phyloP scores from a whole-genome alignment of 2,888 invertebrate genomes.

The Megaustenia siamemsis region DNA sequence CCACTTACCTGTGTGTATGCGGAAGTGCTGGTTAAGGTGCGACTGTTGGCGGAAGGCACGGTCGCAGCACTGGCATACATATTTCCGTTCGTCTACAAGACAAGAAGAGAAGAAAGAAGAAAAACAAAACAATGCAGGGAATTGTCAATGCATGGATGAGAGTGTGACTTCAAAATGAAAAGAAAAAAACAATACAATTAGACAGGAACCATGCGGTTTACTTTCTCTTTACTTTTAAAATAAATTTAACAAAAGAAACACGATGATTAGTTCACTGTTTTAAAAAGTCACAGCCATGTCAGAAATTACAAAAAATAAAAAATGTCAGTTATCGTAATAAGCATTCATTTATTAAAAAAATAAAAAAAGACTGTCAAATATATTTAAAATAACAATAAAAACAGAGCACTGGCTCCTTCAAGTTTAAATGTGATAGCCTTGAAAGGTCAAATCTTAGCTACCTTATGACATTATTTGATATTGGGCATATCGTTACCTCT shows the following conservation, averaged over 20 bases:
- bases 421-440: too few species aligned
- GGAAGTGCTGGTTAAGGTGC: conserved; percentile 90
- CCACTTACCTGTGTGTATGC: conserved; percentile 95
- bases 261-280: not conserved
- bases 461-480: too few species aligned
- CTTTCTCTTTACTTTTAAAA: not conserved
- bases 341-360: not conserved
- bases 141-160: conserved; percentile 36
- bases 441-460: too few species aligned
- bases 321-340: not conserved
- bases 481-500: too few species aligned
- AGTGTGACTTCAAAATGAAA: conserved; percentile 37
- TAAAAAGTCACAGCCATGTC: not conserved
- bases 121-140: not conserved
- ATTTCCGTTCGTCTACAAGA: conserved; percentile 85
- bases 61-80: conserved; percentile 98
- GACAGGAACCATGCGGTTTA: conserved; percentile 15
- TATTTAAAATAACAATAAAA: not conserved
- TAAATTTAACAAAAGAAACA: not conserved
- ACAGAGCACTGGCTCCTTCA: not conserved
- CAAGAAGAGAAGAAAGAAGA: conserved; percentile 10
- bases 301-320: not conserved
- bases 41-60: conserved; percentile 96
- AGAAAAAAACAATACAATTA: not conserved
- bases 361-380: not conserved